Base-by-base conservation (phyloP, 2,797 vertebrate species). In the Limosa lapponica region DNA sequence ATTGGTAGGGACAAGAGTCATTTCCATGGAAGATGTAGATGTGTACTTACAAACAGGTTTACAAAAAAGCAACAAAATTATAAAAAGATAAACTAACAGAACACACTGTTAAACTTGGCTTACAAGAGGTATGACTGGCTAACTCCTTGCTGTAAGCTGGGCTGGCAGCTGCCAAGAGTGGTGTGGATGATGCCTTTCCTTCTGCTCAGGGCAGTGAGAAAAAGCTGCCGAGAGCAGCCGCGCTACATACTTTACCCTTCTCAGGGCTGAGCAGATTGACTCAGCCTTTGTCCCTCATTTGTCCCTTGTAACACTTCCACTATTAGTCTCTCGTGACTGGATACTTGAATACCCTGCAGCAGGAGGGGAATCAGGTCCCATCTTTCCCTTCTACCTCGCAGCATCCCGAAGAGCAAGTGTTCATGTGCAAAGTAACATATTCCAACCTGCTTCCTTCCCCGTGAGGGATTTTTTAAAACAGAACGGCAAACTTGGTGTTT, bases 251-350 rank as follows among this genome's bases (percentile, higher is more conserved):
- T 62, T 88, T 20, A 67, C 37, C 43, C 41, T 81, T 55, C 55
- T 57, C 36, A 27, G n/a, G 44, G 30, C 39, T 2, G 20, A 78
- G 25, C 2, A 7, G 34, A 49, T 12, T 27, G 41, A 83, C 49
- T 61, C 14, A 27, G 64, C 24, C 44, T 19, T 19, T 13, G 44
- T 61, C 13, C 36, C 57, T 34, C 46, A 44, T 28, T 28, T 37
- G 24, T 22, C 37, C 71, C 36, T 82, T 16, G 59, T 6, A 23
- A 44, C 11, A 23, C 9, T 64, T 34, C 17, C 37, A 48, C 39
- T 36, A 14, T 36, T 37, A 59, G 67, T 6, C 46, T 54, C 32
- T 55, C 0, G 0, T 36, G 54, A 74, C 25, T 1, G 0, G 44
- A 36, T 32, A 49, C 18, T 16, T 3, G 25, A 46, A 36, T 10